These are phyloP conservation scores for Noctua janthe DNA, from an alignment of 2,888 invertebrate species.

Conservation along the genomic window DNA sequence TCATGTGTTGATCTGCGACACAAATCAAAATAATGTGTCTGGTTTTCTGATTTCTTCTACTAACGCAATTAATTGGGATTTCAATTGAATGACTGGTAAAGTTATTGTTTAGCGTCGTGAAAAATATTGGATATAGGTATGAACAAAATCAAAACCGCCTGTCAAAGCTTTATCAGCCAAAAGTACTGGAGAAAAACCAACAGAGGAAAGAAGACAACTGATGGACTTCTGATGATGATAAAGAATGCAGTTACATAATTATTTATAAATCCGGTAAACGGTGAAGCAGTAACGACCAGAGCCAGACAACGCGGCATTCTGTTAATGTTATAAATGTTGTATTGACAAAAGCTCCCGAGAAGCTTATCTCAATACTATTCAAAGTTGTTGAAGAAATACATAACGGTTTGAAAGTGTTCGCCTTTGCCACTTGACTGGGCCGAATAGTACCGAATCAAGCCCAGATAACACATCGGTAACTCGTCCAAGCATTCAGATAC, in stretches of 20 bases:
- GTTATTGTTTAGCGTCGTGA: background rate
- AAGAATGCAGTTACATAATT: background rate
- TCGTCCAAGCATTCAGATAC: background rate
- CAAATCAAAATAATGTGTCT: background rate
- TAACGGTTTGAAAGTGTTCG: background rate
- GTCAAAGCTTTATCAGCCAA: background rate
- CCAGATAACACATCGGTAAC: background rate
- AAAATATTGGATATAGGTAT: background rate
- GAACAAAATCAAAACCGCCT: too few relatives aligned
- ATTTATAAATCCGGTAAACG: background rate
- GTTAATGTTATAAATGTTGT: background rate
- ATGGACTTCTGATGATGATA: background rate
- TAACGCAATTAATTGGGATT: background rate
- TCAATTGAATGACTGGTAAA: background rate
- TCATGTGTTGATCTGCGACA: constrained; percentile 23
- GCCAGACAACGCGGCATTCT: background rate
- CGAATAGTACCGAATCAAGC: background rate
- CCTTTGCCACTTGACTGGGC: background rate
- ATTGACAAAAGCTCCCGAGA: background rate
- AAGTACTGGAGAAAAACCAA: background rate
- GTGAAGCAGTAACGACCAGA: background rate
- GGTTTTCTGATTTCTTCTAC: constrained; percentile 14
- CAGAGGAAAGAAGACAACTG: background rate
- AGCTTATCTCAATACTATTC: background rate
- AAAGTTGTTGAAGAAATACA: background rate